phyloP scores from a whole-genome alignment of 2,888 invertebrate genomes.

The Pollenia griseotomentosa region DNA sequence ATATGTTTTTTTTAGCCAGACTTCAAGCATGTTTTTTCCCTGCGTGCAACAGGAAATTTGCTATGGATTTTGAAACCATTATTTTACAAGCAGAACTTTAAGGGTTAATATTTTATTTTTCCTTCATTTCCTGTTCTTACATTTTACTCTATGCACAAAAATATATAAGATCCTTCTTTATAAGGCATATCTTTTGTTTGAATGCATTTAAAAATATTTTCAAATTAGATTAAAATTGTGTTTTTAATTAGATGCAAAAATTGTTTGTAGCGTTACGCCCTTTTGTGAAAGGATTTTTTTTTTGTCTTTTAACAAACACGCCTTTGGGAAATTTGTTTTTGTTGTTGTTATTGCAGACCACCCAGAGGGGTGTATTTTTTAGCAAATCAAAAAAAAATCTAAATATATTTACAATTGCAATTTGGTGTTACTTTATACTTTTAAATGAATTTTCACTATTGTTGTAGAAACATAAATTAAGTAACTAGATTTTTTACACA shows the following conservation, averaged over 20 bases:
- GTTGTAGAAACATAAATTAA: conserved; percentile 66
- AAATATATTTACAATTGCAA: conserved; percentile 54
- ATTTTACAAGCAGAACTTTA: no score
- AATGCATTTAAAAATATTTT: not conserved
- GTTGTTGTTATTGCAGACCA: conserved; percentile 10
- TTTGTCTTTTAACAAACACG: conserved; percentile 33
- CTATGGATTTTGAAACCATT: no score
- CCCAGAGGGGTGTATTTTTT: conserved; percentile 46
- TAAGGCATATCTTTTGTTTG: not conserved
- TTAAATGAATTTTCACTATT: conserved; percentile 20
- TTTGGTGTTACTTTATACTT: conserved; percentile 23
- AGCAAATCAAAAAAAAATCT: not conserved
- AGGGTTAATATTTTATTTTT: no score
- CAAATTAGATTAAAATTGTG: conserved; percentile 28
- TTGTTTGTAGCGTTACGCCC: conserved; percentile 36
- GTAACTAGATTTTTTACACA: conserved; percentile 54
- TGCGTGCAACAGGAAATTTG: no score
- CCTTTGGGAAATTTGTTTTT: conserved; percentile 47
- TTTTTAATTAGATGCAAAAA: conserved; percentile 58
- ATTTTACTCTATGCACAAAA: no score
- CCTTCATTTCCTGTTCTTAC: not conserved
- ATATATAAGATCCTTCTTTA: no score
- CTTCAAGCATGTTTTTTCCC: no score
- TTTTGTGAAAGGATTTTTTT: conserved; percentile 28
- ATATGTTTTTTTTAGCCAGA: no score